These are phyloP conservation scores for Cavia aperea DNA, from an alignment of 2,113 vertebrate genomes.

Conservation along the genomic window DNA sequence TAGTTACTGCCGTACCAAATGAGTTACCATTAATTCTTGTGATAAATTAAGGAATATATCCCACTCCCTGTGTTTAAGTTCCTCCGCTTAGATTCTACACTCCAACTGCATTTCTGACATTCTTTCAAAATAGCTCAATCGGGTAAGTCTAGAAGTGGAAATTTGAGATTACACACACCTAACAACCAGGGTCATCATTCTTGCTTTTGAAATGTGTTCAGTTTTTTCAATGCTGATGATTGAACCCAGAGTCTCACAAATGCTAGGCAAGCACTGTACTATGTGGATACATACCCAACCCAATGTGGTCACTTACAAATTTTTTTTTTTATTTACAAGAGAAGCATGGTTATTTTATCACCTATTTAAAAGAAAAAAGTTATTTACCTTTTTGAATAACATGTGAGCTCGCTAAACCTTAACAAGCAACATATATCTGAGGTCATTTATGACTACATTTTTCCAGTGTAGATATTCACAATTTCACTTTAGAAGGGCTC, in stretches of 20 bases:
- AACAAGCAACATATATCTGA: neutral
- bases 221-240: neutral
- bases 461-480: neutral
- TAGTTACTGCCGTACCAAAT: neutral
- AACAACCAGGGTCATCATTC: neutral
- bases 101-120: neutral
- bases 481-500: neutral
- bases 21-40: neutral
- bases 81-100: neutral
- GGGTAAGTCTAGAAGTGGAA: neutral
- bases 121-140: neutral
- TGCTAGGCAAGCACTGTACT: neutral
- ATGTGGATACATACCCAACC: neutral
- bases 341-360: neutral
- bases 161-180: neutral
- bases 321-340: neutral
- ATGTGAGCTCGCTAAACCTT: neutral
- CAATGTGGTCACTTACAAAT: neutral
- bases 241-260: neutral
- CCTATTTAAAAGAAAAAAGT: neutral
- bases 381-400: neutral
- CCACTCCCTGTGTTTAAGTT: neutral
- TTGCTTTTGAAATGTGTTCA: neutral
- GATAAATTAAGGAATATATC: neutral
- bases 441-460: neutral